These are phyloP conservation scores for Allygus modestus DNA, from an alignment of 2,888 invertebrate species.

Conservation along the genomic window DNA sequence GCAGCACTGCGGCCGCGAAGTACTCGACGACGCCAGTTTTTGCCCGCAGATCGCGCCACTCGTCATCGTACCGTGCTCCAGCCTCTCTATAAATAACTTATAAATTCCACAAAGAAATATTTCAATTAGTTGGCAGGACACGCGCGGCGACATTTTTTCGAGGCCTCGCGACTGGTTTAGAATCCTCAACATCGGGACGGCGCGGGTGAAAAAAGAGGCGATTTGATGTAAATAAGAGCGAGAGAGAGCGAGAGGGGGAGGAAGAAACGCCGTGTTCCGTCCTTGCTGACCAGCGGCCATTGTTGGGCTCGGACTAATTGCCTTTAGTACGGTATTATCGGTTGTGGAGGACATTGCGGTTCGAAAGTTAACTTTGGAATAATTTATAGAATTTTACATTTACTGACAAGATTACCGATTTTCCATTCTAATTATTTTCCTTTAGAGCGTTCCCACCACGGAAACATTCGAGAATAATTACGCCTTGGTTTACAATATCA, in stretches of 20 bases:
- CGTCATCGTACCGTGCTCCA: slow-evolving; percentile 12
- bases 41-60: slow-evolving; percentile 7
- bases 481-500: too few species aligned
- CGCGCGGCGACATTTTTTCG: slow-evolving; percentile 50
- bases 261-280: background rate
- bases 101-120: slow-evolving; percentile 59
- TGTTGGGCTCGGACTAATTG: slow-evolving; percentile 20
- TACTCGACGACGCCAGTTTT: slow-evolving; percentile 10
- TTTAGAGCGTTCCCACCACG: too few species aligned
- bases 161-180: slow-evolving; percentile 17
- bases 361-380: too few species aligned
- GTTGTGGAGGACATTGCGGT: background rate
- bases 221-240: slow-evolving; percentile 53
- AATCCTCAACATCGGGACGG: slow-evolving; percentile 19
- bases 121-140: slow-evolving; percentile 57
- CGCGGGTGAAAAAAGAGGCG: slow-evolving; percentile 31
- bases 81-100: slow-evolving; percentile 48
- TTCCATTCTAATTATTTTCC: too few species aligned
- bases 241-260: background rate
- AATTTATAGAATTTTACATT: too few species aligned
- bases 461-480: too few species aligned
- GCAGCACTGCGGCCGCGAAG: too few species aligned
- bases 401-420: too few species aligned
- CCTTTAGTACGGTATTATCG: background rate
- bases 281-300: slow-evolving; percentile 23